Evolutionary conservation across 2,888 invertebrate species (phyloP), one percentile per base, ranked within the genome.

Genomic region (Agriopis leucophaearia): DNA sequence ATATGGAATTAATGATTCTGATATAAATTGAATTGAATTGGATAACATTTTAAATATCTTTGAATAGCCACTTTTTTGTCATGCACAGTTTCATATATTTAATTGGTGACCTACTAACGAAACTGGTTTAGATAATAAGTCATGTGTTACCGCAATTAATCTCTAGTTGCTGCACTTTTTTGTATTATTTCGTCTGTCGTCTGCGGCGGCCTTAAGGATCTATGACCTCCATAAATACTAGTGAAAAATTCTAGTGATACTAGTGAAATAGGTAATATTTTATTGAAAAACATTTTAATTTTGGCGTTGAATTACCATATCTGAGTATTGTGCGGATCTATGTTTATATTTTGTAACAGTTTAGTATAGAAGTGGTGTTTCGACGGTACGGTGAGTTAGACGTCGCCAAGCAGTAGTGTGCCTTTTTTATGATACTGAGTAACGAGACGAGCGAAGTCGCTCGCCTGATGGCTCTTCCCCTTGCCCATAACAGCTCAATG

Each of bases 201-300:
- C n/a, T 51, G 35, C 36, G 36, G 36, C 18, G 51, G 51, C 51
- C 36, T 36, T 52, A 52, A 35, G 15, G 35, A 8, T 8, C 35
- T 6, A n/a, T 51, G 36, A 51, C 50, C 27, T 27, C 10, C 12
- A 27, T n/a, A 27, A 27, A 3, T 8, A 27, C 50, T 12, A 10
- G 45, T 47, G 45, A 7, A 47, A n/a, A n/a, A n/a, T n/a, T n/a
- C n/a, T n/a, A n/a, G n/a, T n/a, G n/a, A n/a, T n/a, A n/a, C n/a
- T n/a, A n/a, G n/a, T n/a, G n/a, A n/a, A 50, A 27, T 18, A 50
- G 50, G 27, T 50, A 27, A 48, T 48, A 18, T 15, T 48, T 48
- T 48, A 48, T 16, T 9, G 5, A 48, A 48, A 16, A 48, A 12
- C 13, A 48, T 12, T 12, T 18, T n/a, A 42, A 44, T 44, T 44